Conservation (phyloP, 2,797 vertebrate species). For the Pyrrhura leucotis region DNA sequence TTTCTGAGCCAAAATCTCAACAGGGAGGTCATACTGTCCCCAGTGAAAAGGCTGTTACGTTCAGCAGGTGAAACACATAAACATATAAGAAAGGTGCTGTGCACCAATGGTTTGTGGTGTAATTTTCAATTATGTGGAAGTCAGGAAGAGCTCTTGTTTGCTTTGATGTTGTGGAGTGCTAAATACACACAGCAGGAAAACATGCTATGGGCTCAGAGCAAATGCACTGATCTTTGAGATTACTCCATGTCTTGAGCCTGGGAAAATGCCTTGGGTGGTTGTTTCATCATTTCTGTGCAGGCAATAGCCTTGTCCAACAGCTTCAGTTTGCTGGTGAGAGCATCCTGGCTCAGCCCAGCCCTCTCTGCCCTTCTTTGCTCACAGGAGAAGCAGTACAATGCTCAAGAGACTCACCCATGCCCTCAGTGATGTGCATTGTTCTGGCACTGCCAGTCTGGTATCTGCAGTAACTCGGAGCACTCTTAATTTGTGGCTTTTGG, state of each 20-base stretch:
- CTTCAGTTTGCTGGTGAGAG: background rate
- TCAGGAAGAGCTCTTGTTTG: background rate
- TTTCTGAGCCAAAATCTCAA: background rate
- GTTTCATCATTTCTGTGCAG: background rate
- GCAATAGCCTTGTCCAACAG: background rate
- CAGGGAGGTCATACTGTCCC: background rate
- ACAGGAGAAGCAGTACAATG: fast-evolving
- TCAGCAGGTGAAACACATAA: background rate
- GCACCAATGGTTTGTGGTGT: background rate
- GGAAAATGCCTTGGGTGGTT: background rate
- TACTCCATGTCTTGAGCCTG: background rate
- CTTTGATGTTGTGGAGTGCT: background rate
- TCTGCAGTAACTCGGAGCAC: background rate
- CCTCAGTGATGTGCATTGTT: background rate
- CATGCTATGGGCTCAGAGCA: background rate
- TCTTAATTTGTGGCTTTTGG: background rate
- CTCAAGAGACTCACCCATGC: background rate
- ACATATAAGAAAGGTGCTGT: background rate
- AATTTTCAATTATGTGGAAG: background rate
- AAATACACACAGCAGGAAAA: background rate
- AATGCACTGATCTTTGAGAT: background rate
- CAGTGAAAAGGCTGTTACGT: background rate
- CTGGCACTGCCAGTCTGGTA: background rate
- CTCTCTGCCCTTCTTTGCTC: background rate
- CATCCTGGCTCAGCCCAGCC: background rate